A percentile compares a stretch with the other conserved stretches of the same genome.
phyloP scores from a whole-genome alignment of 2,888 invertebrate species.

The Lepidonotus clava region DNA sequence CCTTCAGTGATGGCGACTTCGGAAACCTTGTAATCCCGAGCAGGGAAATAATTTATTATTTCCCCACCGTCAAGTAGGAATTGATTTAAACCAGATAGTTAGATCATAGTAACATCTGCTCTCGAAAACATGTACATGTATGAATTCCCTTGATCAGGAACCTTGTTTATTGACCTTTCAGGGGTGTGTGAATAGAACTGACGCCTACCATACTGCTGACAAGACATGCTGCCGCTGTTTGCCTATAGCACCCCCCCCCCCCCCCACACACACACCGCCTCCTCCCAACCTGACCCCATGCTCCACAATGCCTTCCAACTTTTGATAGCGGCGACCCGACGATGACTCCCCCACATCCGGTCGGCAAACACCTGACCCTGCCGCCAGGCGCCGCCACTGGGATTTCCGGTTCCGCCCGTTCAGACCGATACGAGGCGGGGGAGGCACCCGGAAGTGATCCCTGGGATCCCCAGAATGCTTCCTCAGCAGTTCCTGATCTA shows the following conservation, averaged over 20 bases:
- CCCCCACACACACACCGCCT: not conserved
- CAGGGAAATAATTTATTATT: slow-evolving; percentile 44
- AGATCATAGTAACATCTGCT: not conserved
- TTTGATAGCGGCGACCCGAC: not conserved
- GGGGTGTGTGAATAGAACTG: no score
- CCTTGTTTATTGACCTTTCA: no score
- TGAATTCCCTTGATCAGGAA: no score
- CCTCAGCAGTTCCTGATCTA: slow-evolving; percentile 12
- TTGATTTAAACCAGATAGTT: not conserved
- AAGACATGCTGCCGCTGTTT: no score
- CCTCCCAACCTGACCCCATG: no score
- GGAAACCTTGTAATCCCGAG: slow-evolving; percentile 22
- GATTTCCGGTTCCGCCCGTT: slow-evolving; percentile 7
- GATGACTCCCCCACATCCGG: not conserved
- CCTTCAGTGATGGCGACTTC: slow-evolving; percentile 45
- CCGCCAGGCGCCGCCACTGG: not conserved
- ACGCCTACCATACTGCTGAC: no score
- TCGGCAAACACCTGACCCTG: not conserved
- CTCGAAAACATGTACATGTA: no score
- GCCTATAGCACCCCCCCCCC: not conserved
- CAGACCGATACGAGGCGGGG: not conserved
- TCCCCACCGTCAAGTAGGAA: slow-evolving; percentile 9
- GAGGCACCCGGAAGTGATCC: not conserved
- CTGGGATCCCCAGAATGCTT: not conserved
- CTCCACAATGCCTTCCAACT: not conserved